These are phyloP conservation scores for Hydrozoanthus tunicans DNA, from an alignment of 64 coral and sea anemone species.

Conservation along the genomic window DNA sequence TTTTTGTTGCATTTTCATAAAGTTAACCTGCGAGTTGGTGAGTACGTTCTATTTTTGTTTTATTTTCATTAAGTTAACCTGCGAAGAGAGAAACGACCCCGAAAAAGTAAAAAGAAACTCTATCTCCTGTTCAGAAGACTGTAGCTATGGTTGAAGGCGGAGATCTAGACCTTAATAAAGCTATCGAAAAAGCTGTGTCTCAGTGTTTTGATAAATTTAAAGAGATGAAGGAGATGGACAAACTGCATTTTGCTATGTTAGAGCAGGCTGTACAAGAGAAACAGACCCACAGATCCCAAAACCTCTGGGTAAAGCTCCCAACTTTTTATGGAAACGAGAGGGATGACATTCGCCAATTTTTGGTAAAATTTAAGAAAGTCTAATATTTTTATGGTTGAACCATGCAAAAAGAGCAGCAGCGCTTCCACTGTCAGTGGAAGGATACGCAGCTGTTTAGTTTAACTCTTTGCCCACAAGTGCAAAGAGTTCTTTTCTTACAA, in stretches of 20 bases:
- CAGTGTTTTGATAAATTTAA: constrained; percentile 45
- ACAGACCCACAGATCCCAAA: background rate
- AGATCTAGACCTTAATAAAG: constrained; percentile 17
- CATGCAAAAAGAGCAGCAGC: background rate
- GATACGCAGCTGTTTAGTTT: constrained; percentile 39
- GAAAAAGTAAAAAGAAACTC: background rate
- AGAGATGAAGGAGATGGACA: constrained; percentile 2
- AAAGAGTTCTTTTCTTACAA: background rate
- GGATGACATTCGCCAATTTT: constrained; percentile 39
- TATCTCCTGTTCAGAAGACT: background rate
- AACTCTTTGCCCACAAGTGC: background rate
- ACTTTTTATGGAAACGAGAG: constrained; percentile 34
- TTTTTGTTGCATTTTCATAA: too few species aligned
- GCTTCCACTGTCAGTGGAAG: constrained; percentile 21
- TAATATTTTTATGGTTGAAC: background rate
- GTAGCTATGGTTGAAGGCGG: background rate
- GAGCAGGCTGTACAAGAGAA: background rate
- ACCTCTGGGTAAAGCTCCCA: background rate
- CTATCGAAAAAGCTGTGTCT: constrained; percentile 7
- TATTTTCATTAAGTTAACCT: too few species aligned
- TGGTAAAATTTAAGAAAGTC: background rate
- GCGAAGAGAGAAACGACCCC: too few species aligned
- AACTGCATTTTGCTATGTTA: background rate
- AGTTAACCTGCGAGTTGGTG: too few species aligned
- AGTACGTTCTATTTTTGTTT: too few species aligned